These are phyloP conservation scores for Enteromius argenteus DNA, from an alignment of 2,797 vertebrate genomes.

Conservation along the genomic window DNA sequence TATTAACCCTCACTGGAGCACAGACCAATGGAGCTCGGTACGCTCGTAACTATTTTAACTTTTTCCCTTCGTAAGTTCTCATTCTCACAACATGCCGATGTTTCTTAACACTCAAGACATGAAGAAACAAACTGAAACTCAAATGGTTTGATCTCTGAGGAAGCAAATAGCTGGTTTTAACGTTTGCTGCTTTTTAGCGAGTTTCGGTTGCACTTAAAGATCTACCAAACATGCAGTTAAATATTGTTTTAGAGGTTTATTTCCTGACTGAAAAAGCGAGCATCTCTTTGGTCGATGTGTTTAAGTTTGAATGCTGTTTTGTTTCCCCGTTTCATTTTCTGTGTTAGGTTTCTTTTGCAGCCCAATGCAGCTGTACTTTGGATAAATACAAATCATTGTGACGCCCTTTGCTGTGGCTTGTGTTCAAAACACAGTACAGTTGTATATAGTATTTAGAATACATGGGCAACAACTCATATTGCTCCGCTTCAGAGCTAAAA, in stretches of 20 bases:
- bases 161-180: constrained; percentile 40
- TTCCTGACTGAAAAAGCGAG: constrained; percentile 42
- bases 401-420: constrained; percentile 28
- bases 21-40: constrained; percentile 98
- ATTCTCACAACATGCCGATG: constrained; percentile 30
- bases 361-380: constrained; percentile 9
- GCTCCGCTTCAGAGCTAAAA: constrained; percentile 66
- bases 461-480: constrained; percentile 37
- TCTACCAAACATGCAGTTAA: constrained; percentile 60
- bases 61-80: constrained; percentile 56
- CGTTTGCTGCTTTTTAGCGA: constrained; percentile 65
- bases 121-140: constrained; percentile 41
- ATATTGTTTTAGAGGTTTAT: constrained; percentile 22
- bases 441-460: constrained; percentile 20
- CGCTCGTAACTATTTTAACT: constrained; percentile 84
- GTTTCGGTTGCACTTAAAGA: constrained; percentile 69
- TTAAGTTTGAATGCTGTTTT: constrained; percentile 21
- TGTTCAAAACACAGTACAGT: constrained; percentile 11
- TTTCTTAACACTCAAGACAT: constrained; percentile 29
- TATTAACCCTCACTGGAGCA: constrained; percentile 88
- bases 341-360: not conserved
- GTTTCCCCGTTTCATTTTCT: not conserved
- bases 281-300: constrained; percentile 16
- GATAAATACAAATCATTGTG: constrained; percentile 17
- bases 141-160: constrained; percentile 19